Evolutionary conservation across 2,113 vertebrate species (phyloP), one percentile per base, ranked within the genome.

Genomic region (Colinus virginianus): DNA sequence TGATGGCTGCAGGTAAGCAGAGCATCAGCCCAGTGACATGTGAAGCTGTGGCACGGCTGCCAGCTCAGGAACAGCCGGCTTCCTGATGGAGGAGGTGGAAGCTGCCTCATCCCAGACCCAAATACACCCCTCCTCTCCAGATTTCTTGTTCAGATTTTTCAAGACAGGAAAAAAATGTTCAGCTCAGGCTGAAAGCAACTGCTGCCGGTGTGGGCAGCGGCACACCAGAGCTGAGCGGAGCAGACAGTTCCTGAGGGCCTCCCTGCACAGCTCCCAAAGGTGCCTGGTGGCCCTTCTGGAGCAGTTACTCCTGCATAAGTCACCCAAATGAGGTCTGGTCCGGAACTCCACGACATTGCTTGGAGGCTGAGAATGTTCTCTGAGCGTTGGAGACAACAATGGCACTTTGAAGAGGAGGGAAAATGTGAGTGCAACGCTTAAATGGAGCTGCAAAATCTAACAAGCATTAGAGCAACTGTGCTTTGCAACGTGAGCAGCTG

Each of bases 281-380:
- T 45, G 58, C 36, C 26, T 4, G 45, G 53, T 11, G 45, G 12
- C 38, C 51, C 6, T 0, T 3, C 48, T 30, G 22, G 48, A 42
- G 32, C 26, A 11, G 14, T 7, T 30, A 30, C 48, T 13, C 17
- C 62, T 12, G 2, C 13, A 19, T 3, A 58, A 58, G 45, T 6
- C 2, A 0, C 23, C 77, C 43, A 30, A n/a, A 51, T 0, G 1
- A 10, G 43, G 18, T 25, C 26, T 25, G 48, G 22, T 76, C 70
- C 56, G 34, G 13, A 49, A 19, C 6, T 13, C 13, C 32, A 11
- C 8, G 13, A 32, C 38, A 10, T 0, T 0, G 23, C 30, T 58
- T 34, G 21, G 9, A 46, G 38, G 25, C 11, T 16, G 9, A 51
- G 43, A 71, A 19, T 5, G 22, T 26, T 55, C 7, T 25, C 9